phyloP scores from a whole-genome alignment of 2,888 invertebrate genomes.

The Hydriomena furcata region DNA sequence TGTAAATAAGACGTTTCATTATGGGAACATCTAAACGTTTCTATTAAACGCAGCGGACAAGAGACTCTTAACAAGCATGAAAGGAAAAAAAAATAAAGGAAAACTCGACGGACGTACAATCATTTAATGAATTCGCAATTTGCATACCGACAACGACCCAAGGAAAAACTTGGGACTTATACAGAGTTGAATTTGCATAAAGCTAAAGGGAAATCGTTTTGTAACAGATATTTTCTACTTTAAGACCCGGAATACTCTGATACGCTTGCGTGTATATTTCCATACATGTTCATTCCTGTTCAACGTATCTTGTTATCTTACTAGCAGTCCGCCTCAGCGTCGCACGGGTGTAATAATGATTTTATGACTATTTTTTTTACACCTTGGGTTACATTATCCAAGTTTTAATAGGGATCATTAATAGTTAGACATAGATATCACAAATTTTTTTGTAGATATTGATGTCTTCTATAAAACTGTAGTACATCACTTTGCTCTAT shows the following conservation, averaged over 20 bases:
- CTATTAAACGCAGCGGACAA: constrained; percentile 58
- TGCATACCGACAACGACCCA: constrained; percentile 71
- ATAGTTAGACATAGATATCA: no score
- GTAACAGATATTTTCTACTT: constrained; percentile 18
- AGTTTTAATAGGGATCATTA: no score
- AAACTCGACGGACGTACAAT: constrained; percentile 69
- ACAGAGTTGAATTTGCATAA: constrained; percentile 44
- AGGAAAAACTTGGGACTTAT: constrained; percentile 52
- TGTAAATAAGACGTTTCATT: constrained; percentile 41
- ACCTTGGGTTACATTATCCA: no score
- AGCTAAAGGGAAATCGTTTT: constrained; percentile 22
- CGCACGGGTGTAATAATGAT: no score
- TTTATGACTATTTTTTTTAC: no score
- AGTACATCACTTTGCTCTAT: no score
- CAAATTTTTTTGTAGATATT: no score
- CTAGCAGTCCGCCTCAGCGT: no score
- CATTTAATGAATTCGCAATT: constrained; percentile 79
- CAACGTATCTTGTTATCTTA: no score
- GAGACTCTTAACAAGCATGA: constrained; percentile 64
- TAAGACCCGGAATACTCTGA: not conserved
- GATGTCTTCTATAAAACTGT: no score
- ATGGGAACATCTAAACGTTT: constrained; percentile 51
- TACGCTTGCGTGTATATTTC: no score
- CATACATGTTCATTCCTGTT: no score
- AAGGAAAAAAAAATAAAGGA: constrained; percentile 52